A percentile compares a stretch with the other conserved stretches of the same genome.
phyloP scores from a whole-genome alignment of 1,140 invertebrate genomes.

The Gonioctena quinquepunctata region DNA sequence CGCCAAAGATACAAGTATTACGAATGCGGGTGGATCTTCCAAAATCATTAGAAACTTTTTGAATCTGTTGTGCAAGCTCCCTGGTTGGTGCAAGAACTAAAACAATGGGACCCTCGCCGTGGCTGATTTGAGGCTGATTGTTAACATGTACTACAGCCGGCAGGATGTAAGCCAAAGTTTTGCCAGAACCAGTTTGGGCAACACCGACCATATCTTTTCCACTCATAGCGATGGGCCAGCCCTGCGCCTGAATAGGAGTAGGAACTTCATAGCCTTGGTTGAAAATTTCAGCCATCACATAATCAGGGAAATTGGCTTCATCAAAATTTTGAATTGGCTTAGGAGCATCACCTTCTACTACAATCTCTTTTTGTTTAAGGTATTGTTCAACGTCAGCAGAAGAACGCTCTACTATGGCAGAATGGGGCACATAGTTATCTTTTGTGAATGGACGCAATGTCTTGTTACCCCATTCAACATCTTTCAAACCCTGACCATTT shows the following conservation, averaged over 20 bases:
- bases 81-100: slow-evolving; percentile 91
- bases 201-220: slow-evolving; percentile 91
- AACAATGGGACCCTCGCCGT: slow-evolving; percentile 89
- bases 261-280: slow-evolving; percentile 73
- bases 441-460: slow-evolving; percentile 64
- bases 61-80: slow-evolving; percentile 95
- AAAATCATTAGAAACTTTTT: slow-evolving; percentile 90
- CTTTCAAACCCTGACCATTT: not conserved
- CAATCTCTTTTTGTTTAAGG: slow-evolving; percentile 74
- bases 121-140: slow-evolving; percentile 77
- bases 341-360: slow-evolving; percentile 63
- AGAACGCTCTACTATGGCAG: slow-evolving; percentile 69
- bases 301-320: slow-evolving; percentile 79
- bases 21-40: slow-evolving; percentile 80
- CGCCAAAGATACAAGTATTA: slow-evolving; percentile 93
- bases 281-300: slow-evolving; percentile 78
- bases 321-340: slow-evolving; percentile 83
- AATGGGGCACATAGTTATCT: slow-evolving; percentile 87
- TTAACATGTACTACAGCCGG: slow-evolving; percentile 92
- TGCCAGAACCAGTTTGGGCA: slow-evolving; percentile 90
- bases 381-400: slow-evolving; percentile 76
- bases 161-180: slow-evolving; percentile 81
- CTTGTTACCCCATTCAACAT: slow-evolving; percentile 8
- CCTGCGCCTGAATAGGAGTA: slow-evolving; percentile 84
- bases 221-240: slow-evolving; percentile 89